Conservation (phyloP, 2,113 vertebrate genomes). For the Nycticryphes semicollaris region DNA sequence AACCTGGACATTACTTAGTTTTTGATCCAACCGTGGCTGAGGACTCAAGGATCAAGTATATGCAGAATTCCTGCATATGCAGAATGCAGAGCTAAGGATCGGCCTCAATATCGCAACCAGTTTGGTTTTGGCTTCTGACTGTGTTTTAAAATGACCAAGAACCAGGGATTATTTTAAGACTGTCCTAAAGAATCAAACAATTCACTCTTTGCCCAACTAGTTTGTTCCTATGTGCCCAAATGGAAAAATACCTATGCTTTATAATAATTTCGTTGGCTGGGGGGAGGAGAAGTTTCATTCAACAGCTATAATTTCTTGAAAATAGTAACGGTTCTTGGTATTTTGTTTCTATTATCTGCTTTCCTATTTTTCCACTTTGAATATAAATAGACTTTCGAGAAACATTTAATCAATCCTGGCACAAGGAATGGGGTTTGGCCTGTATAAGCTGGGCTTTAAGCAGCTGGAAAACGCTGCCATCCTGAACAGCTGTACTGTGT, state of each 20-base stretch:
- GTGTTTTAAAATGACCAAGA: neutral
- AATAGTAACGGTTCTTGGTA: neutral
- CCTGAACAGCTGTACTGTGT: neutral
- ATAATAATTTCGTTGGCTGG: rapidly evolving
- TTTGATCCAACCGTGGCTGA: neutral
- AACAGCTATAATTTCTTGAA: neutral
- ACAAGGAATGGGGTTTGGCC: neutral
- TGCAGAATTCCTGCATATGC: neutral
- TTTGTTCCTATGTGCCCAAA: neutral
- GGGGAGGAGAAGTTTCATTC: neutral
- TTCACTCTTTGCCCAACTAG: neutral
- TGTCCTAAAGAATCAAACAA: neutral
- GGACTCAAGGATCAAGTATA: neutral
- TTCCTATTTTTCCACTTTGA: neutral
- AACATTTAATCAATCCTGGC: neutral
- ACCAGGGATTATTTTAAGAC: neutral
- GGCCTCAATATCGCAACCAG: neutral
- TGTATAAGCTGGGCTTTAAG: neutral
- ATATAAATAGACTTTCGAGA: neutral
- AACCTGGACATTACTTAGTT: neutral
- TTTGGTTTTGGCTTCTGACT: neutral
- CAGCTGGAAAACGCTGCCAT: neutral
- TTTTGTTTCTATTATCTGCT: neutral
- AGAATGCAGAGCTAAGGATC: neutral
- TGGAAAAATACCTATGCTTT: neutral